Percentiles rank a stretch among this genome's conserved stretches.
Evolutionary conservation across 1,140 invertebrate genomes (phyloP).

Genomic region (Nasonia longicornis): DNA sequence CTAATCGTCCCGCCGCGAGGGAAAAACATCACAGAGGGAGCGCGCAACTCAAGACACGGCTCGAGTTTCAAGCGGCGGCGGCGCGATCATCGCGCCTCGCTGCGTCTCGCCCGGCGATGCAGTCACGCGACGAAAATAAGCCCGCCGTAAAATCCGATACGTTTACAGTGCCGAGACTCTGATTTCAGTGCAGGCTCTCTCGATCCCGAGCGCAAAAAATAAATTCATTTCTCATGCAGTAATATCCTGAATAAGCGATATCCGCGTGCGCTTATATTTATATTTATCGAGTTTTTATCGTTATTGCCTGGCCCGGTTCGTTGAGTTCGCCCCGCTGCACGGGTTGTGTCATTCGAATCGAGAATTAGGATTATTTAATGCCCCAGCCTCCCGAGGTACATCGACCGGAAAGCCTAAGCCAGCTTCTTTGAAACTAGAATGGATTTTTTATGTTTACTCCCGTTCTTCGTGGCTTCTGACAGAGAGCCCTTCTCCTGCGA

Average conservation of each 20-base stretch:
- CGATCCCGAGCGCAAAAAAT: background rate
- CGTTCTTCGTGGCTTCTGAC: no score
- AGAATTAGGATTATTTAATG: background rate
- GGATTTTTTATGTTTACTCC: no score
- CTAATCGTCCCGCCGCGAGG: no score
- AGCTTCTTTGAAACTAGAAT: no score
- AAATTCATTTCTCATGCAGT: background rate
- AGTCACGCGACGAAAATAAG: constrained; percentile 19
- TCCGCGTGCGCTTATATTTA: background rate
- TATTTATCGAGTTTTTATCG: background rate
- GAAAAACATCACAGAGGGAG: background rate
- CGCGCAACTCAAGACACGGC: background rate
- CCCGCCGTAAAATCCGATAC: constrained; percentile 16
- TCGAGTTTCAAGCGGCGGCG: background rate
- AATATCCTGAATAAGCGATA: background rate
- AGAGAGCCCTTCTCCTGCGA: no score
- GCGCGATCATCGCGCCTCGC: background rate
- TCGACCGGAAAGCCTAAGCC: no score
- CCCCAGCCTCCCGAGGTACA: no score
- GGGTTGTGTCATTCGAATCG: background rate
- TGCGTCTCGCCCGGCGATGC: background rate
- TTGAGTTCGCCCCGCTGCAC: background rate
- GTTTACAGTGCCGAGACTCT: constrained; percentile 6
- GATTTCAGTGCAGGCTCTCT: background rate
- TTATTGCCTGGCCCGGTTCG: background rate